phyloP scores from a whole-genome alignment of 2,113 vertebrate species.

The Phoenicopterus ruber region DNA sequence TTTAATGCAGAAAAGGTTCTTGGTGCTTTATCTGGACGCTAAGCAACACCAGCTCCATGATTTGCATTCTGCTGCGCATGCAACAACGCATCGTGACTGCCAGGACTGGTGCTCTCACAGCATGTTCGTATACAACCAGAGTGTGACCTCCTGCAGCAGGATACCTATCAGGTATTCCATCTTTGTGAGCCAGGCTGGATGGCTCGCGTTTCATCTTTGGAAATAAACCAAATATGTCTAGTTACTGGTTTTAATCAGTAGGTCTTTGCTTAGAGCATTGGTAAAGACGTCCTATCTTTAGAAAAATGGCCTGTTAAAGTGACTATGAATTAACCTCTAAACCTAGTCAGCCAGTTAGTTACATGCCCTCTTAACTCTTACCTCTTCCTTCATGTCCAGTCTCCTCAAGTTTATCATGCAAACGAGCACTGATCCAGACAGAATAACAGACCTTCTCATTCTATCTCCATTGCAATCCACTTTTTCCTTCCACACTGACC shows the following conservation, averaged over 20 bases:
- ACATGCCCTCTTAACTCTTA: not conserved
- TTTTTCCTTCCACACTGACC: not conserved
- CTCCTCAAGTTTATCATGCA: not conserved
- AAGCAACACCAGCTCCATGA: not conserved
- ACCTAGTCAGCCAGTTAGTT: not conserved
- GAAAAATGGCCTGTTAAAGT: not conserved
- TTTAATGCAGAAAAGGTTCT: not conserved
- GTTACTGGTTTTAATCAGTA: not conserved
- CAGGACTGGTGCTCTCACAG: not conserved
- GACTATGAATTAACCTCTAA: not conserved
- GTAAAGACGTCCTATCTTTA: not conserved
- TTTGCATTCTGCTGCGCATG: not conserved
- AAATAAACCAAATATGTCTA: not conserved
- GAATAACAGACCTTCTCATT: not conserved
- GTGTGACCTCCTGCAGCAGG: not conserved
- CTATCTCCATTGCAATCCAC: not conserved
- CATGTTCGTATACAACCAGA: not conserved
- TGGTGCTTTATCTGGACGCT: not conserved
- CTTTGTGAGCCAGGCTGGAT: not conserved
- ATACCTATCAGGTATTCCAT: not conserved
- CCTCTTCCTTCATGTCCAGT: not conserved
- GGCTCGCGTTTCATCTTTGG: not conserved
- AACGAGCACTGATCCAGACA: not conserved
- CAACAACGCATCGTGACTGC: rapidly evolving
- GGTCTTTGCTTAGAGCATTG: too few species aligned